phyloP scores from a whole-genome alignment of 2,888 invertebrate genomes.

The Hofmannophila pseudospretella region DNA sequence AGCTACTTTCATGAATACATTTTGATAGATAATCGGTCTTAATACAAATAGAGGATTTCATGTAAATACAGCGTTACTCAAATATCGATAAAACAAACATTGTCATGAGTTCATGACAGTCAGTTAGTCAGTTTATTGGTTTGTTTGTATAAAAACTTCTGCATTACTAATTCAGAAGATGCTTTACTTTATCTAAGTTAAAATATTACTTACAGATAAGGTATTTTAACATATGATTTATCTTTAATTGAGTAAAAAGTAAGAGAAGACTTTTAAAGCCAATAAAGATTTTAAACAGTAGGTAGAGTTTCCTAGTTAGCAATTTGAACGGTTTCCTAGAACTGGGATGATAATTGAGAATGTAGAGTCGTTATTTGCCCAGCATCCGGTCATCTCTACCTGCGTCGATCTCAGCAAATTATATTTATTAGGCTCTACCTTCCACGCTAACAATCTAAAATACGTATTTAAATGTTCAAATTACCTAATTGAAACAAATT shows the following conservation, averaged over 20 bases:
- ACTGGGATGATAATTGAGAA: slow-evolving; percentile 33
- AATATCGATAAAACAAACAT: too few species aligned
- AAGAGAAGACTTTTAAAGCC: too few species aligned
- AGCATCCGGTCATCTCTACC: slow-evolving; percentile 24
- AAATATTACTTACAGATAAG: too few species aligned
- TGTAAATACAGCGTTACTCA: not conserved
- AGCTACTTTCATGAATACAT: slow-evolving; percentile 10
- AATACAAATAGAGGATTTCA: not conserved
- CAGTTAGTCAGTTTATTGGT: too few species aligned
- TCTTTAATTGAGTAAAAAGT: too few species aligned
- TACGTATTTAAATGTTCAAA: not conserved
- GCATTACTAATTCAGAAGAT: too few species aligned
- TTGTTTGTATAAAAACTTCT: too few species aligned
- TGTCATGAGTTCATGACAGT: too few species aligned
- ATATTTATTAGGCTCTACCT: slow-evolving; percentile 8
- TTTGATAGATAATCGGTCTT: not conserved
- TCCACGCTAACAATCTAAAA: not conserved
- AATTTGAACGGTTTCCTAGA: slow-evolving; percentile 31
- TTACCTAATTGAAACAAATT: not conserved
- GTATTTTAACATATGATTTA: too few species aligned
- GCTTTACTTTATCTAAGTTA: too few species aligned
- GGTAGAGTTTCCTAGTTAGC: slow-evolving; percentile 17
- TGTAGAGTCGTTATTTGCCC: slow-evolving; percentile 22
- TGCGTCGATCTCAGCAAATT: slow-evolving; percentile 22
- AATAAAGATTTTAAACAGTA: not conserved